Base-by-base conservation (phyloP, 2,113 vertebrate genomes). In the Xyliphius kryptos region DNA sequence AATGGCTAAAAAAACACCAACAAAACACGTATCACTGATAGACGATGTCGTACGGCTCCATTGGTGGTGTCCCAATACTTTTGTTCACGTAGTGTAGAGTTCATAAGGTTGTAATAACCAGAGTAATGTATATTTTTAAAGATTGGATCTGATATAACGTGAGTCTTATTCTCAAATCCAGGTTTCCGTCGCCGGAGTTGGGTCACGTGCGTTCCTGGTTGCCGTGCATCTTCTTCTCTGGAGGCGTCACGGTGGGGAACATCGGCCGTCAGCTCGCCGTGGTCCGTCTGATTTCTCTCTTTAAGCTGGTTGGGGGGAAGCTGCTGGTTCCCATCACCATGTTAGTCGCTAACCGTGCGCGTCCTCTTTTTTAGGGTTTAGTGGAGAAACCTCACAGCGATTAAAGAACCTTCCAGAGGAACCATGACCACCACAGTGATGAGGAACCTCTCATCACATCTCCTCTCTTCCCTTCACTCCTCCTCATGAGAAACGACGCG, bases 151-250 rank as follows among this genome's bases (percentile, higher is more conserved):
- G n/a, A n/a, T n/a, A n/a, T n/a, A n/a, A n/a, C n/a, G n/a, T n/a
- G n/a, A n/a, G n/a, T n/a, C n/a, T n/a, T n/a, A n/a, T n/a, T 44
- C 3, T 78, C 44, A 63, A 0, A 54, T 61, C 40, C 73, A 98
- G 96, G 87, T 97, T 97, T 67, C 97, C 94, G 0, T 98, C 93
- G 61, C 95, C 94, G 50, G 95, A 98, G 61, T 94, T 99, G 65
- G 83, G 97, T 66, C 97, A 97, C 58, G 94, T 98, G 8, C 93
- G 95, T 60, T 99, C 96, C 43, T 99, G 95, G 95, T 91, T 99
- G 47, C 96, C 95, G 0, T 98, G 95, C 70, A 98, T 99, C 76
- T 99, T 99, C 79, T 99, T 99, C 87, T 98, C 95, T 1, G 96
- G 96, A 43, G 96, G 95, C 1, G 93, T 99, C 20, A 99, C 96